Evolutionary conservation across 1,140 invertebrate species (phyloP).

Genomic region (Aphidius gifuensis): DNA sequence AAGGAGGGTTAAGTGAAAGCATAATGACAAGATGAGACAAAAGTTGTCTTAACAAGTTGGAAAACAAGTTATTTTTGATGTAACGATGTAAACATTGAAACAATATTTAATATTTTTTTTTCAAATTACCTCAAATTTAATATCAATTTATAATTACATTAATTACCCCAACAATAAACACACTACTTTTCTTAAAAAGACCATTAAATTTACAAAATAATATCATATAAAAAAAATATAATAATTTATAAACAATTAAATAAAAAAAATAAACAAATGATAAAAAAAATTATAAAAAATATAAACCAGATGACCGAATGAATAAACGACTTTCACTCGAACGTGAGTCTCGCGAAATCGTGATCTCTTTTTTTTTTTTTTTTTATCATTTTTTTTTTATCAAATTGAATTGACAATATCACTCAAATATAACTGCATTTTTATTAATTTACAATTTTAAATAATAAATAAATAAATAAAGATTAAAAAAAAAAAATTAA

Average conservation of each 20-base stretch:
- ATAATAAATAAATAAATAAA: neutral
- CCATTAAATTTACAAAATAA: too few species aligned
- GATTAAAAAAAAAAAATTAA: neutral
- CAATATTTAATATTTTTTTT: too few species aligned
- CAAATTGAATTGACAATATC: neutral
- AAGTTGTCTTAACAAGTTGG: too few species aligned
- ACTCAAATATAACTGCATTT: too few species aligned
- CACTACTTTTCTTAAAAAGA: too few species aligned
- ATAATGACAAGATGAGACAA: conserved; percentile 6
- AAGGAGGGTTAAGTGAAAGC: conserved; percentile 14
- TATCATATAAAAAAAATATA: neutral
- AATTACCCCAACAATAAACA: too few species aligned
- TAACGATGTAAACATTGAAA: too few species aligned
- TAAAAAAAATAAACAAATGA: neutral
- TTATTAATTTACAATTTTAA: neutral
- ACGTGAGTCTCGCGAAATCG: conserved; percentile 18
- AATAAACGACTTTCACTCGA: conserved; percentile 23
- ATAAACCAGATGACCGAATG: conserved; percentile 21
- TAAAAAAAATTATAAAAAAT: conserved; percentile 3
- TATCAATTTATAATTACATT: too few species aligned
- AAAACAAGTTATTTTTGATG: too few species aligned
- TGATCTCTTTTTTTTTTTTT: conserved; percentile 15
- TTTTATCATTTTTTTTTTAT: conserved; percentile 12
- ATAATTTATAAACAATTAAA: neutral
- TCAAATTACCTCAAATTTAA: too few species aligned